These are phyloP conservation scores for Megaptera novaeangliae DNA, from an alignment of 2,113 vertebrate species.

Conservation along the genomic window DNA sequence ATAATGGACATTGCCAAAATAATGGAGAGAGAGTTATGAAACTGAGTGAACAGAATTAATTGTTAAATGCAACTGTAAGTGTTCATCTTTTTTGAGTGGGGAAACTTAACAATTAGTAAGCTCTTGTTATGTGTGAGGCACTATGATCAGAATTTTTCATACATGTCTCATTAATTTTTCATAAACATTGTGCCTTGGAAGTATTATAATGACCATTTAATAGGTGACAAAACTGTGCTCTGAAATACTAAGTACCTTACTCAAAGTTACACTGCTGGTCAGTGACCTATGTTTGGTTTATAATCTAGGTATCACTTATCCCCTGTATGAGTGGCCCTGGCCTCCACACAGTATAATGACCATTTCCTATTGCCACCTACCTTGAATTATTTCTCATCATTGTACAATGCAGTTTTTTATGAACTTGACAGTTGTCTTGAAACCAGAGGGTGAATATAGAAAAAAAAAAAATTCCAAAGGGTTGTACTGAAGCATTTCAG, in stretches of 20 bases:
- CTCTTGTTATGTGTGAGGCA: background rate
- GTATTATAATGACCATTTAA: background rate
- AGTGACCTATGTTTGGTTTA: background rate
- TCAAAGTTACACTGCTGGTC: background rate
- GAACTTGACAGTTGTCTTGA: background rate
- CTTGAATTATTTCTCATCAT: background rate
- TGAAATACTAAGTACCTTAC: background rate
- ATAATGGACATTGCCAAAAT: background rate
- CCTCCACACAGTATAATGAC: background rate
- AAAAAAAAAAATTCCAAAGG: background rate
- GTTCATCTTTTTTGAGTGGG: background rate
- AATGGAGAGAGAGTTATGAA: background rate
- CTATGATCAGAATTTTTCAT: background rate
- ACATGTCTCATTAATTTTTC: background rate
- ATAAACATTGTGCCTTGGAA: background rate
- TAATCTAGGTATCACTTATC: background rate
- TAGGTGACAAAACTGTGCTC: background rate
- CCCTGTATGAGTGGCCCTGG: background rate
- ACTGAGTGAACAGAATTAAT: background rate
- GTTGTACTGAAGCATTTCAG: background rate
- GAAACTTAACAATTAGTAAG: background rate
- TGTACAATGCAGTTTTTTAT: background rate
- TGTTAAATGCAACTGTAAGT: background rate
- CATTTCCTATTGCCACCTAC: background rate
- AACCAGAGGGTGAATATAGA: background rate